Conservation (phyloP, 2,113 vertebrate genomes). For the Elephas maximus region DNA sequence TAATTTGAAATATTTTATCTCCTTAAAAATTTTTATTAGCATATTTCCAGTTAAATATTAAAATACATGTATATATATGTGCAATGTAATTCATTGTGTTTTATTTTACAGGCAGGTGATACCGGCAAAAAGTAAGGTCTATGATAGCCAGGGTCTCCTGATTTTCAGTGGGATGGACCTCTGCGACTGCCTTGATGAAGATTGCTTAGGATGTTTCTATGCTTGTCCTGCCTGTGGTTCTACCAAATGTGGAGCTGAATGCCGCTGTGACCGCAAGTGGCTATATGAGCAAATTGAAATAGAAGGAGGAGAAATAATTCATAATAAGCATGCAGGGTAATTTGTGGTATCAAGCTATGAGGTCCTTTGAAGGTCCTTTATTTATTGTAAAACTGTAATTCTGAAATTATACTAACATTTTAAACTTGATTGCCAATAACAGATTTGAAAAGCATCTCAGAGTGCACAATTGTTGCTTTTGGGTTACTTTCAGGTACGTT, state of each 20-base stretch:
- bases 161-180: conserved; percentile 95
- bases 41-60: background rate
- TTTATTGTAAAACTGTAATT: conserved; percentile 32
- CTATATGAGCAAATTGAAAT: conserved; percentile 98
- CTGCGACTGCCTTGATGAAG: conserved; percentile 97
- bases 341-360: background rate
- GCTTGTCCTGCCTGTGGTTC: conserved; percentile 95
- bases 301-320: conserved; percentile 97
- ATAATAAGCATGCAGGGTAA: conserved; percentile 94
- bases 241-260: conserved; percentile 96
- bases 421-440: background rate
- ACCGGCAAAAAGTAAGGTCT: conserved; percentile 95
- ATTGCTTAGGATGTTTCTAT: conserved; percentile 98
- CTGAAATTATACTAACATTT: background rate
- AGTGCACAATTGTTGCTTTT: rapidly evolving
- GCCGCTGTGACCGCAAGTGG: conserved; percentile 98
- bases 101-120: conserved; percentile 89
- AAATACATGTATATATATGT: background rate
- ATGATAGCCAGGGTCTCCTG: conserved; percentile 95
- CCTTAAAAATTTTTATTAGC: background rate
- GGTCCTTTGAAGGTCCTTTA: background rate
- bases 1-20: background rate
- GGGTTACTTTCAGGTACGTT: background rate
- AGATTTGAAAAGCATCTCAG: background rate
- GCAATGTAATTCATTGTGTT: conserved; percentile 28